Conservation (phyloP, 1,140 invertebrate genomes). For the Magallana angulata region DNA sequence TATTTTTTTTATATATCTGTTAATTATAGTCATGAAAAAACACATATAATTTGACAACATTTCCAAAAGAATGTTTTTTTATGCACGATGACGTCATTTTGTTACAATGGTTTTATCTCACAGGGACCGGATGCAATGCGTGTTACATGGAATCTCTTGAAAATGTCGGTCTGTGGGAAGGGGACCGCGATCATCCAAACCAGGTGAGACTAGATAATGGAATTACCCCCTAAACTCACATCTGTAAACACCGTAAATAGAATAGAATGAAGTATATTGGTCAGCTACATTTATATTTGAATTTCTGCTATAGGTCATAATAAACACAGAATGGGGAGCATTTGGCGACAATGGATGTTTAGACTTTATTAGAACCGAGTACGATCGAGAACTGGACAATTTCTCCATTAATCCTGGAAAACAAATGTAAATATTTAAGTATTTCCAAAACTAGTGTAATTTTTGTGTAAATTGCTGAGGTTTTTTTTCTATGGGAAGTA, state of each 20-base stretch:
- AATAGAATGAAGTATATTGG: not conserved
- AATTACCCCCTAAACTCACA: too few species aligned
- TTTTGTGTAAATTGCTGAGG: too few species aligned
- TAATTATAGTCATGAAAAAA: too few species aligned
- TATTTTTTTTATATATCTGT: too few species aligned
- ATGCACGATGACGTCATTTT: too few species aligned
- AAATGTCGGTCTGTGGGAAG: constrained; percentile 81
- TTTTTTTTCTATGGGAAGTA: too few species aligned
- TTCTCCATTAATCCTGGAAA: constrained; percentile 87
- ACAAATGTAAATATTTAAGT: constrained; percentile 86
- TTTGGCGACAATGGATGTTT: constrained; percentile 95
- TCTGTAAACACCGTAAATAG: too few species aligned
- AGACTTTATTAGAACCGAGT: constrained; percentile 93
- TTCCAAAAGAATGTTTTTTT: too few species aligned
- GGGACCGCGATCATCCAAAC: constrained; percentile 84
- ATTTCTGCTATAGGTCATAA: constrained; percentile 85
- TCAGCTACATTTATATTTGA: not conserved
- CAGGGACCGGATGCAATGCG: constrained; percentile 96
- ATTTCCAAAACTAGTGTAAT: too few species aligned
- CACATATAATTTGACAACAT: too few species aligned
- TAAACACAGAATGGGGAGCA: constrained; percentile 98
- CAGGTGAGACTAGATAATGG: constrained; percentile 78
- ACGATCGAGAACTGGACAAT: constrained; percentile 91
- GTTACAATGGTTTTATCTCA: not conserved
- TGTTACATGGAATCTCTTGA: constrained; percentile 96